Conservation (phyloP, 2,888 invertebrate genomes). For the Abrostola tripartita region DNA sequence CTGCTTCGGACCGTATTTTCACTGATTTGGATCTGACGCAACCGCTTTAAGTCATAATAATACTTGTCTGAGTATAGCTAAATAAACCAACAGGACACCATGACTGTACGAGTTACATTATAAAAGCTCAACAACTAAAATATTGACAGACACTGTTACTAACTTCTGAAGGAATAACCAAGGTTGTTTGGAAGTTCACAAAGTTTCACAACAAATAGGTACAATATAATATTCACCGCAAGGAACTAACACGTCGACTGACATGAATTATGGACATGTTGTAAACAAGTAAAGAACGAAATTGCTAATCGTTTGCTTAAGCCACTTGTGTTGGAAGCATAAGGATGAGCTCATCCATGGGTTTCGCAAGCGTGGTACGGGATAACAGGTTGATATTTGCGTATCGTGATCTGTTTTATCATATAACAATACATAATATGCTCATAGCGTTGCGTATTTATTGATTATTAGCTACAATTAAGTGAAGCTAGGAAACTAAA, state of each 20-base stretch:
- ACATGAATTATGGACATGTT: slow-evolving; percentile 1
- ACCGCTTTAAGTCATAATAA: too few relatives aligned
- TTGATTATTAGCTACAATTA: too few relatives aligned
- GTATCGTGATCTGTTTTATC: too few relatives aligned
- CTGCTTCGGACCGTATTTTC: too few relatives aligned
- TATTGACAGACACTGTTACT: not conserved
- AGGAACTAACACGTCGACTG: not conserved
- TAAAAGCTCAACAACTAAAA: not conserved
- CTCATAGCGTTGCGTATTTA: too few relatives aligned
- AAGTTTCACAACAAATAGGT: not conserved
- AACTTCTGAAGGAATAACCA: not conserved
- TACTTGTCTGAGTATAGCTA: too few relatives aligned
- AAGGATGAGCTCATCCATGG: not conserved
- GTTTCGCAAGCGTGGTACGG: not conserved
- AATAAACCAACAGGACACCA: too few relatives aligned
- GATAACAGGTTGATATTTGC: not conserved
- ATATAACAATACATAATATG: too few relatives aligned
- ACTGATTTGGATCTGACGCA: too few relatives aligned
- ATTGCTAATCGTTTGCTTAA: not conserved
- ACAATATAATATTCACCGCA: not conserved
- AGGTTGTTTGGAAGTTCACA: not conserved
- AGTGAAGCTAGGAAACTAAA: too few relatives aligned
- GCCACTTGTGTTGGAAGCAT: not conserved
- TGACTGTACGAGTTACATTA: too few relatives aligned
- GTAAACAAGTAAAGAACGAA: not conserved